Base-by-base conservation (phyloP, 2,113 vertebrate species). In the Anas platyrhynchos region DNA sequence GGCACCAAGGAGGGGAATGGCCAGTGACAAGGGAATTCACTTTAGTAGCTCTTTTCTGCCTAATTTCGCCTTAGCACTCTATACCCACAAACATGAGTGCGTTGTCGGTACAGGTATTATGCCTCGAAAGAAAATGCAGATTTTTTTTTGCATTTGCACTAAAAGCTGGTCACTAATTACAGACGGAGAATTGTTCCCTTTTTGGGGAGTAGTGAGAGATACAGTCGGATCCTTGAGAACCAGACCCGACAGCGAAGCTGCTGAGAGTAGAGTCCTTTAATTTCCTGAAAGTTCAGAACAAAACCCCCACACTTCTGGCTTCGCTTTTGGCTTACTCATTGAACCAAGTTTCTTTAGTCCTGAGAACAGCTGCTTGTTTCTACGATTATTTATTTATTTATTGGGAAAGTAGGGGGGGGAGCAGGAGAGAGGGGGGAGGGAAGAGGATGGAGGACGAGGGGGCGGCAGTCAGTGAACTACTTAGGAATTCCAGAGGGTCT, bases 41-140 rank as follows among this genome's bases (percentile, higher is more conserved):
- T 91, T 77, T 79, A 85, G 34, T n/a, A 67, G 79, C 50, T 80
- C 75, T 92, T 78, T 96, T 95, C 83, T 86, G 90, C 61, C 67
- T 87, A 87, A 93, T 93, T 96, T 96, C 78, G 68, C 83, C 77
- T 95, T 61, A 76, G 78, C 71, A 77, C 55, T 5, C 0, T 69
- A 32, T 94, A 87, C 86, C 27, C 62, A 95, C 88, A 75, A 83
- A 95, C 29, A 3, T 43, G 54, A 77, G 54, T 36, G 75, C 38
- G 11, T 71, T 88, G 68, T 63, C 52, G 44, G 52, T 89, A 86
- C 68, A 71, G 13, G 82, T 86, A 66, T 6, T 74, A 94, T 85
- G 29, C 25, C 34, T 77, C 0, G 0, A 65, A 87, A 66, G 21
- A 52, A 78, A 83, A 85, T 29, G 26, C 46, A 58, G 38, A 36